These are phyloP conservation scores for Rhodophaea formosa DNA, from an alignment of 2,888 invertebrate genomes.

Conservation along the genomic window DNA sequence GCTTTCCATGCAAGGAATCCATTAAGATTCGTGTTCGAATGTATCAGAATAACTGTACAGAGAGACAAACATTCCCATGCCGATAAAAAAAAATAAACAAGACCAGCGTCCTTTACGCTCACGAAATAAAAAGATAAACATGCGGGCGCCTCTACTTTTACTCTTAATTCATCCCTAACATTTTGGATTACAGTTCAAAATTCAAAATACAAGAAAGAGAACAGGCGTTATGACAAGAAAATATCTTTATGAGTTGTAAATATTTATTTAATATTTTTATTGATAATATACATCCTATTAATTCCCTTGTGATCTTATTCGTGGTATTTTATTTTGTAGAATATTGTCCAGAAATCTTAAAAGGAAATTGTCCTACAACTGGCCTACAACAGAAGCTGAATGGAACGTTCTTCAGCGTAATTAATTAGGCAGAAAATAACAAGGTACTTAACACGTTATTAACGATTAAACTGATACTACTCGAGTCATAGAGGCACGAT, in stretches of 20 bases:
- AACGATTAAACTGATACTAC: constrained; percentile 39
- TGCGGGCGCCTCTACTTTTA: constrained; percentile 38
- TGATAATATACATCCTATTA: background rate
- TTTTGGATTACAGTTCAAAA: constrained; percentile 25
- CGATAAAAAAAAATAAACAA: constrained; percentile 35
- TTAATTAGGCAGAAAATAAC: constrained; percentile 45
- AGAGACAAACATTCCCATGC: constrained; percentile 30
- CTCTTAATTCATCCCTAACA: constrained; percentile 25
- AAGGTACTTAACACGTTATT: constrained; percentile 30
- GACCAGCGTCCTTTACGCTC: constrained; percentile 36
- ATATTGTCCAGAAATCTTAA: background rate
- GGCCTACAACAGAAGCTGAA: too few relatives aligned
- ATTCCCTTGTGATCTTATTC: background rate
- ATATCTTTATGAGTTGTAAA: background rate
- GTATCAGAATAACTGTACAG: constrained; percentile 26
- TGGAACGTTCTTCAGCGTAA: background rate
- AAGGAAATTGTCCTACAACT: too few relatives aligned
- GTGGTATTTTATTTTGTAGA: background rate
- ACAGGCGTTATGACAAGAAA: background rate
- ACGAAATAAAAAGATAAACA: constrained; percentile 36
- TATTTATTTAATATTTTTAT: background rate
- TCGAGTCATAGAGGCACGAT: constrained; percentile 32
- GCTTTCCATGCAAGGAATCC: constrained; percentile 39
- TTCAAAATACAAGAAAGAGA: constrained; percentile 20
- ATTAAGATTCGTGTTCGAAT: constrained; percentile 32